A percentile compares a stretch with the other conserved stretches of the same genome.
These are phyloP conservation scores for Lissocephala sabroskyi DNA, from an alignment of 2,888 invertebrate genomes.

Conservation along the genomic window DNA sequence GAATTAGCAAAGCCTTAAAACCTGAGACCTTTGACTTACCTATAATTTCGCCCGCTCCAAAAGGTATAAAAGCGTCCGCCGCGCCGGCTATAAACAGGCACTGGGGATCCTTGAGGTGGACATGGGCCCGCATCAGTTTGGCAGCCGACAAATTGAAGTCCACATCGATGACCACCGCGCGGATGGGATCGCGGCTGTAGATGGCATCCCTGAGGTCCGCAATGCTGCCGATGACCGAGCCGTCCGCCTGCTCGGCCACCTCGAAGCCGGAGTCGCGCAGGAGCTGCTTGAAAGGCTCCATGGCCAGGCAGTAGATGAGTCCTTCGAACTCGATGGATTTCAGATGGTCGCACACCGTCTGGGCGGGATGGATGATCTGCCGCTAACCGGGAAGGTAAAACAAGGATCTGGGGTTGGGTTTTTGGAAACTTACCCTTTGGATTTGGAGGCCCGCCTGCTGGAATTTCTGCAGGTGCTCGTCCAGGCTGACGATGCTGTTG, in stretches of 20 bases:
- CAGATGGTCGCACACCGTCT: slow-evolving; percentile 73
- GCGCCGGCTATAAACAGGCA: slow-evolving; percentile 74
- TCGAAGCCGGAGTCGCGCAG: slow-evolving; percentile 72
- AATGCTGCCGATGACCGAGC: slow-evolving; percentile 30
- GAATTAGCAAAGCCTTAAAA: too few relatives aligned
- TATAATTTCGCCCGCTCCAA: slow-evolving; percentile 55
- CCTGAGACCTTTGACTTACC: slow-evolving; percentile 36
- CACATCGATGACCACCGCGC: slow-evolving; percentile 74
- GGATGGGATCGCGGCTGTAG: slow-evolving; percentile 61
- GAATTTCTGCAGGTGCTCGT: slow-evolving; percentile 60
- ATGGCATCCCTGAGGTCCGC: slow-evolving; percentile 57
- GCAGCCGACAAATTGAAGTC: slow-evolving; percentile 72
- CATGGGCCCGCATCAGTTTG: slow-evolving; percentile 72
- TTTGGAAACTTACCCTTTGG: slow-evolving; percentile 41
- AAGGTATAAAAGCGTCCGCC: slow-evolving; percentile 67
- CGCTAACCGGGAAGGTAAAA: slow-evolving; percentile 17
- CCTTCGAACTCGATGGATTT: slow-evolving; percentile 72
- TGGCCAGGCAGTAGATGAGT: slow-evolving; percentile 72
- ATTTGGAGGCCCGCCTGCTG: slow-evolving; percentile 48
- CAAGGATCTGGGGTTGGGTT: too few relatives aligned
- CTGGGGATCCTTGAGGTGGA: slow-evolving; percentile 71
- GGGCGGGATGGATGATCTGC: slow-evolving; percentile 71
- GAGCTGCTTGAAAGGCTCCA: slow-evolving; percentile 61
- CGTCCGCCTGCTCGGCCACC: slow-evolving; percentile 42
- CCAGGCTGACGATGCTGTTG: slow-evolving; percentile 66